Percentiles rank a stretch among this genome's conserved stretches.
Conservation (phyloP, 2,113 vertebrate species). For the Podarcis cretensis region DNA sequence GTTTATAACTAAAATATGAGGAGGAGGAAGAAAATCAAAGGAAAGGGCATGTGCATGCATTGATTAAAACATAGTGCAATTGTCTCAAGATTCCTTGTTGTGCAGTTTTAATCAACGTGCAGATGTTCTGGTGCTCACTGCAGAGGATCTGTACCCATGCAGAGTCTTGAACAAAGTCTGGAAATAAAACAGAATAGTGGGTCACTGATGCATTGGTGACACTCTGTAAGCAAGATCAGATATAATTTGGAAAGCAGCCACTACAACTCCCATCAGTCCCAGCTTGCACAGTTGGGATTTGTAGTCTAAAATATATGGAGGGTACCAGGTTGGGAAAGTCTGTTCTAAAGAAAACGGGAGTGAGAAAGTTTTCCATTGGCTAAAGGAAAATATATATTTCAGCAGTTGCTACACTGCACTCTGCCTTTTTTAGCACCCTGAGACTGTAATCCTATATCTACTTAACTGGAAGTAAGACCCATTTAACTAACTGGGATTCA, state of each 20-base stretch:
- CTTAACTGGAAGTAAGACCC: no score
- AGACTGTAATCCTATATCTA: background rate
- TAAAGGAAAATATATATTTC: slow-evolving; percentile 24
- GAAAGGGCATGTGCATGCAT: background rate
- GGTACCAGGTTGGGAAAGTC: no score
- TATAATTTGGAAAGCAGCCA: background rate
- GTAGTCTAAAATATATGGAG: no score
- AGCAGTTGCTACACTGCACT: background rate
- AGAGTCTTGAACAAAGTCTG: background rate
- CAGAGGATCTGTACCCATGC: no score
- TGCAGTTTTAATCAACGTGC: background rate
- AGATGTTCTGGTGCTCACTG: background rate
- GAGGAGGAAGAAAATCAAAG: background rate
- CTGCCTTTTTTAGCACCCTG: slow-evolving; percentile 34
- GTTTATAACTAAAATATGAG: background rate
- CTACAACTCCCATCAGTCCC: no score
- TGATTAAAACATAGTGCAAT: background rate
- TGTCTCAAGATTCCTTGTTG: background rate
- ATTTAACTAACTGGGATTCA: background rate
- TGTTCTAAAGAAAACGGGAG: background rate
- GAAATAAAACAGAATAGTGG: background rate
- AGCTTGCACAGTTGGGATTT: no score
- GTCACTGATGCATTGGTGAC: background rate
- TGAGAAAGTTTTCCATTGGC: background rate
- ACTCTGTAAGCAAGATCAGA: background rate